Percentiles rank a stretch among this genome's conserved stretches.
phyloP scores from a whole-genome alignment of 2,797 vertebrate species.

The Adelosebastes latens region DNA sequence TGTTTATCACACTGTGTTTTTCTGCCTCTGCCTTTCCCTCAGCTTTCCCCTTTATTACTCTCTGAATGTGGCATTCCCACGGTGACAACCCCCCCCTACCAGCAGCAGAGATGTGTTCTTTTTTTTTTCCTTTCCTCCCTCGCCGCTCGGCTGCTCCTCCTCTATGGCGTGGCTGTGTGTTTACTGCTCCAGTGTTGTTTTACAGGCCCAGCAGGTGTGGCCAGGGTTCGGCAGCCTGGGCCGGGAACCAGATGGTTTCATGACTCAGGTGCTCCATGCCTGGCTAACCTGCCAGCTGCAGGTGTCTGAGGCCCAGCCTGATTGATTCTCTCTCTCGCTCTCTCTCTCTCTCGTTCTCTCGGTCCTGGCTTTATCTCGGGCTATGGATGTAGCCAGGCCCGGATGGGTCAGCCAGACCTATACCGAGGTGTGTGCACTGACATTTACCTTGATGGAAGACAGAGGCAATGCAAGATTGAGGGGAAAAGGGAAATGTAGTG shows the following conservation, averaged over 20 bases:
- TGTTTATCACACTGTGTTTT: not conserved
- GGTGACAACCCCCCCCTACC: conserved; percentile 32
- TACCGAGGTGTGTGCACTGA: conserved; percentile 74
- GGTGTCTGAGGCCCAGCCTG: conserved; percentile 68
- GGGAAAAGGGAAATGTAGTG: conserved; percentile 30
- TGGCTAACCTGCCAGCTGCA: conserved; percentile 77
- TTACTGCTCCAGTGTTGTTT: conserved; percentile 70
- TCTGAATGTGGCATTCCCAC: conserved; percentile 21
- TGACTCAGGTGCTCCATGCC: conserved; percentile 74
- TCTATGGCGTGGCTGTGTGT: conserved; percentile 47
- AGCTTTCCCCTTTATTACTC: conserved; percentile 1
- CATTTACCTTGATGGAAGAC: conserved; percentile 71
- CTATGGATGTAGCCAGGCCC: conserved; percentile 40
- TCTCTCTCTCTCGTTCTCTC: conserved; percentile 12
- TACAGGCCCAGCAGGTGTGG: conserved; percentile 75
- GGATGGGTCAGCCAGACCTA: conserved; percentile 64
- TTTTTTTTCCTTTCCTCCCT: not conserved
- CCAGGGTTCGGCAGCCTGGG: conserved; percentile 60
- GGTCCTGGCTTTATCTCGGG: conserved; percentile 30
- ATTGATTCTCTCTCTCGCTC: conserved; percentile 63
- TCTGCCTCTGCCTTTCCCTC: not conserved
- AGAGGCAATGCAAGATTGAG: conserved; percentile 41
- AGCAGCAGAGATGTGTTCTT: conserved; percentile 8
- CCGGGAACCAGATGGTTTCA: conserved; percentile 78
- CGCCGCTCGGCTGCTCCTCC: conserved; percentile 34